These are phyloP conservation scores for Neodiprion fabricii DNA, from an alignment of 1,140 invertebrate species.

Conservation along the genomic window DNA sequence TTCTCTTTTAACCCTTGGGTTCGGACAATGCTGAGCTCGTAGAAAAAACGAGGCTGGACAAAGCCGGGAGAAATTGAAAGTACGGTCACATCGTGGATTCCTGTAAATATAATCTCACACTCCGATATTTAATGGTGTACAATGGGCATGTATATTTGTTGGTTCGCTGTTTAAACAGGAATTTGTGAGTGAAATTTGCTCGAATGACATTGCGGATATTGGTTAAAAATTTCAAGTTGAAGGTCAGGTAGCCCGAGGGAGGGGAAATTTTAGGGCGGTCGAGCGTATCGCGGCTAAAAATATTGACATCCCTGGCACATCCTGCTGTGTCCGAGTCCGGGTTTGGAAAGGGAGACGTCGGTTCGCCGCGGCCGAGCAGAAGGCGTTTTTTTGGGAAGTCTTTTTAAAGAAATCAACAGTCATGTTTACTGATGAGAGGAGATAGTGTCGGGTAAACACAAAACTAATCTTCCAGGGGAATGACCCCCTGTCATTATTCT, in stretches of 20 bases:
- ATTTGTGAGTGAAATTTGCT: too few relatives aligned
- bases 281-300: constrained; percentile 37
- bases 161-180: too few relatives aligned
- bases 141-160: too few relatives aligned
- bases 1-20: too few relatives aligned
- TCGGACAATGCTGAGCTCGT: too few relatives aligned
- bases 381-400: constrained; percentile 22
- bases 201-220: too few relatives aligned
- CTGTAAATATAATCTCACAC: constrained; percentile 42
- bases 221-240: too few relatives aligned
- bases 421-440: constrained; percentile 44
- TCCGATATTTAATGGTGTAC: too few relatives aligned
- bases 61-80: neutral
- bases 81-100: constrained; percentile 23
- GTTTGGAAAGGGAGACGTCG: neutral
- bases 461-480: constrained; percentile 43
- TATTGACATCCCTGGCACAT: constrained; percentile 41
- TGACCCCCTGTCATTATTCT: constrained; percentile 39
- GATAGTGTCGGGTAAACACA: constrained; percentile 39
- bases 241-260: constrained; percentile 33
- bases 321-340: constrained; percentile 2
- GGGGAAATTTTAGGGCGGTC: constrained; percentile 22
- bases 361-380: constrained; percentile 6
- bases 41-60: neutral
- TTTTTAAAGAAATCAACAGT: constrained; percentile 42